Evolutionary conservation across 2,888 invertebrate species (phyloP).

Genomic region (Nomada fabriciana): DNA sequence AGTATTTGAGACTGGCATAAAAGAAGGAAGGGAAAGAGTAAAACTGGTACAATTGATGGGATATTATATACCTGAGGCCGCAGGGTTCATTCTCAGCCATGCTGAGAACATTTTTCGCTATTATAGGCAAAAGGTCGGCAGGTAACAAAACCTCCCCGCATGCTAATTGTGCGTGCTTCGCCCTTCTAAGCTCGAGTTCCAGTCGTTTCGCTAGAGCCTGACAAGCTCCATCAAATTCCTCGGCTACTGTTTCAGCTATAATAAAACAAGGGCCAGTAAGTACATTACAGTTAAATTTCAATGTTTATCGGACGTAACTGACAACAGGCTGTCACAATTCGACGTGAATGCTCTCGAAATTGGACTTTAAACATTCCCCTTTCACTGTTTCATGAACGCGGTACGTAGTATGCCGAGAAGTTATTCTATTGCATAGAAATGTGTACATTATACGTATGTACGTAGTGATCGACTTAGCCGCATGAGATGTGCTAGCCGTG

Average conservation of each 20-base stretch:
- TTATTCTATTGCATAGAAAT: no score
- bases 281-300: neutral
- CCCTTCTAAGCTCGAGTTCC: conserved; percentile 91
- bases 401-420: no score
- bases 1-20: neutral
- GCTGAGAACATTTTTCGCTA: conserved; percentile 91
- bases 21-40: neutral
- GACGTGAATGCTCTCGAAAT: neutral
- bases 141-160: conserved; percentile 95
- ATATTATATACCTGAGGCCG: conserved; percentile 87
- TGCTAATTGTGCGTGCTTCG: conserved; percentile 92
- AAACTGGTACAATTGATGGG: neutral
- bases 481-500: no score
- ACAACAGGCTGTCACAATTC: neutral
- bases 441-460: no score
- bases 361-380: no score
- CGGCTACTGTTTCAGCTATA: conserved; percentile 84
- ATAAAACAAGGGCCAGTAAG: conserved; percentile 56
- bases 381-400: no score
- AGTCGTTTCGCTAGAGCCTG: conserved; percentile 90
- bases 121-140: conserved; percentile 91
- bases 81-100: conserved; percentile 96
- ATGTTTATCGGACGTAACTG: neutral
- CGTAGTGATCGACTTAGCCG: no score
- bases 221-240: conserved; percentile 86